Conservation (phyloP, 2,113 vertebrate species). For the Mus spicilegus region DNA sequence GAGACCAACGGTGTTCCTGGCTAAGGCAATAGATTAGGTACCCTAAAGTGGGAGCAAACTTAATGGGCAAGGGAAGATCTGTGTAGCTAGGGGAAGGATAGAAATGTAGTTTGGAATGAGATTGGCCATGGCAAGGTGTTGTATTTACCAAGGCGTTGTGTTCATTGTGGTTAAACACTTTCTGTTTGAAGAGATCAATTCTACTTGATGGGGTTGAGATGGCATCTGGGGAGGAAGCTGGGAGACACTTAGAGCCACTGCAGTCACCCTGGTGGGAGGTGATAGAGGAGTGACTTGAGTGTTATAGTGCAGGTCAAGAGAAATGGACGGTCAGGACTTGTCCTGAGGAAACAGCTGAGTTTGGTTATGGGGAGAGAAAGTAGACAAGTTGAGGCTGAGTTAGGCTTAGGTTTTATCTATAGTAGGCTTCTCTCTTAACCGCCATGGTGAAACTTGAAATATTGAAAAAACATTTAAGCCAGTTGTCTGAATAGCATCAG, state of each 20-base stretch:
- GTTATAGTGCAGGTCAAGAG: neutral
- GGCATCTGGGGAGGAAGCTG: neutral
- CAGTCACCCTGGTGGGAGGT: too few relatives aligned
- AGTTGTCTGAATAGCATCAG: neutral
- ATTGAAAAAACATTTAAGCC: slow-evolving; percentile 1
- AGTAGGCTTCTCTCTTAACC: neutral
- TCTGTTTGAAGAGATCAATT: neutral
- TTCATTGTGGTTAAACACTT: neutral
- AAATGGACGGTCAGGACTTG: neutral
- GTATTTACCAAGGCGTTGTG: neutral
- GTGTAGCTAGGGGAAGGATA: neutral
- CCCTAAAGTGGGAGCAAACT: neutral
- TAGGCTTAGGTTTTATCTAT: neutral
- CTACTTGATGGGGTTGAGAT: neutral
- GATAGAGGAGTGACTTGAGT: neutral
- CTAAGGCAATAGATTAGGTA: neutral
- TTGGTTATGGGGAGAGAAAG: neutral
- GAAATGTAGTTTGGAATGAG: neutral
- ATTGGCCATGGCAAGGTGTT: neutral
- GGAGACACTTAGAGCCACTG: neutral
- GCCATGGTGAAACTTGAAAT: neutral
- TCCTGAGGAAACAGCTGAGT: neutral
- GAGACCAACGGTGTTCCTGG: neutral
- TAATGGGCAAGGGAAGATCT: neutral
- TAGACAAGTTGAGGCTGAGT: neutral